Base-by-base conservation (phyloP, 1,140 invertebrate species). In the Nephotettix cincticeps region DNA sequence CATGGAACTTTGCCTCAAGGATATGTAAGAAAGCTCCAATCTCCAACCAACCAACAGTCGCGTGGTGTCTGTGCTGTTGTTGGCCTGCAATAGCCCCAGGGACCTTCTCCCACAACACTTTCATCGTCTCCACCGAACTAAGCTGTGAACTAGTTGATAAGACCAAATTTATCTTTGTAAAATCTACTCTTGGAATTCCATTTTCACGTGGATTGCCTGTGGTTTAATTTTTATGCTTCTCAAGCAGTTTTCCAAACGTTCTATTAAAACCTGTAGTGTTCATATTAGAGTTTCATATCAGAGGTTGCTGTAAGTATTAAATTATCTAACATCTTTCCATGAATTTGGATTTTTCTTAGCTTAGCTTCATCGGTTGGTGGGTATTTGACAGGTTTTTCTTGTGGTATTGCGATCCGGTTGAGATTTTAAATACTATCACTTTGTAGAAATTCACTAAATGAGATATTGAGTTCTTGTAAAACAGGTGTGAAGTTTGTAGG, bases 1-100 rank as follows among this genome's bases (percentile, higher is more conserved):
- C 94, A 1, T 96, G 81, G 80, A 96, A 96, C 67, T 87, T 84
- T 0, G 91, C 91, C 81, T 97, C 94, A 0, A 89, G 78, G n/a
- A 97, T 87, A 77, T 96, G 96, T 0, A 90, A 81, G 45, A 93
- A 83, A 0, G 93, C 90, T 6, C 93, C 93, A 0, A 92, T 74
- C 78, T 91, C 88, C 76, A 94, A 86, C 94, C 93, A 0, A 88
- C 86, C 25, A 81, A 81, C 29, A 93, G 81, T 72, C 92, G 82
- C 4, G 92, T 82, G 83, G 89, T 86, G 9, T 86, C 84, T 61
- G 86, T 79, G 68, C 79, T 77, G 17, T 81, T 81, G 14, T 84
- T 82, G 21, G 90, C 78, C 43, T 87, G 83, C 86, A 91, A 88
- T 27, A 91, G 78, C 87, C 73, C 87, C 86, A n/a, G 84, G 86